These are phyloP conservation scores for Loripinus fragilis DNA, from an alignment of 2,888 invertebrate genomes.

Conservation along the genomic window DNA sequence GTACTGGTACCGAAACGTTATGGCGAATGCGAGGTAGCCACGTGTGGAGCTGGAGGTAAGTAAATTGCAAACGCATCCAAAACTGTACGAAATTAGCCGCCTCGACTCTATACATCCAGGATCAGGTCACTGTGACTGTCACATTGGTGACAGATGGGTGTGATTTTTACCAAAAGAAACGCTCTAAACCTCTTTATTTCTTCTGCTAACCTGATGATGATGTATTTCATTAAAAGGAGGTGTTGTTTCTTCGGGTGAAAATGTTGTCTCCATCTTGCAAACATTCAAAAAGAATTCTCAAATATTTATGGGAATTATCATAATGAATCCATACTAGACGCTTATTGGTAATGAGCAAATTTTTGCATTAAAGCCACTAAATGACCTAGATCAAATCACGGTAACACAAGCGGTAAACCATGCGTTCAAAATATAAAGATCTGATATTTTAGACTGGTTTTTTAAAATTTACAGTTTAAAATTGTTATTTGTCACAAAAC, in stretches of 20 bases:
- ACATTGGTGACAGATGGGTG: neutral
- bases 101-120: no score
- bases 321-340: neutral
- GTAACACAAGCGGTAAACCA: neutral
- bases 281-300: neutral
- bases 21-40: no score
- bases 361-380: neutral
- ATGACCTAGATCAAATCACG: neutral
- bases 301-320: conserved; percentile 7
- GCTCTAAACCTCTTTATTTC: neutral
- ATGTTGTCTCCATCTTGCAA: neutral
- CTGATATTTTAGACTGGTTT: neutral
- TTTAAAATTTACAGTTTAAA: neutral
- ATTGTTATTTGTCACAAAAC: neutral
- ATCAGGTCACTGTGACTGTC: no score
- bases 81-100: no score
- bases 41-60: no score
- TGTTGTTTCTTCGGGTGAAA: neutral
- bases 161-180: neutral
- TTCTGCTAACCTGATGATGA: conserved; percentile 1
- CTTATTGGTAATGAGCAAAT: neutral
- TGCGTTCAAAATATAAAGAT: neutral
- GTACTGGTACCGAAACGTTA: no score
- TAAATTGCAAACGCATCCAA: no score
- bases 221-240: neutral